A percentile compares a stretch with the other conserved stretches of the same genome.
These are phyloP conservation scores for Hemiprocne comata DNA, from an alignment of 2,113 vertebrate genomes.

Conservation along the genomic window DNA sequence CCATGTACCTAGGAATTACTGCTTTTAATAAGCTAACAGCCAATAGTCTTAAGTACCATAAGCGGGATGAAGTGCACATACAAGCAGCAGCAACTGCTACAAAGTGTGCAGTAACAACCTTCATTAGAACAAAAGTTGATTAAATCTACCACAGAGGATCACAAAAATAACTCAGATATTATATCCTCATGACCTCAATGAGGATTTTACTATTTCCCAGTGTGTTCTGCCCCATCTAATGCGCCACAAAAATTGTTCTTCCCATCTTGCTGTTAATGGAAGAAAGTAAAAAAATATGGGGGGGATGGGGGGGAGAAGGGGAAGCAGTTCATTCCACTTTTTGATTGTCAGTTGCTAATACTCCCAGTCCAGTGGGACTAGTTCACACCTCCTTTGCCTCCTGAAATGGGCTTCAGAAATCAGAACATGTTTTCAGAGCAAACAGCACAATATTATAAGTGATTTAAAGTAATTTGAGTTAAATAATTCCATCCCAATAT, in stretches of 20 bases:
- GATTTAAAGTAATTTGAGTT: not conserved
- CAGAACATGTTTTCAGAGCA: not conserved
- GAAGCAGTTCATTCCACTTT: not conserved
- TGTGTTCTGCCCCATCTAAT: not conserved
- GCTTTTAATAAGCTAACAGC: constrained; percentile 51
- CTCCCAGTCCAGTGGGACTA: not conserved
- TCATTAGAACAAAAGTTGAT: constrained; percentile 50
- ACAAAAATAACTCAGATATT: constrained; percentile 22
- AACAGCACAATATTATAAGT: fast-evolving
- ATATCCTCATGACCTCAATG: not conserved
- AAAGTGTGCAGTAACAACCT: constrained; percentile 30
- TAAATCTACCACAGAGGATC: not conserved
- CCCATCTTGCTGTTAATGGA: not conserved
- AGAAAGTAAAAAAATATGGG: not conserved
- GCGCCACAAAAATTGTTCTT: not conserved
- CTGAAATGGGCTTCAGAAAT: not conserved
- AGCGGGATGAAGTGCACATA: constrained; percentile 33
- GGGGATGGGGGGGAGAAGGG: too few species aligned
- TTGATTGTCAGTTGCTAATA: not conserved
- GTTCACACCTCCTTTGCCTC: not conserved
- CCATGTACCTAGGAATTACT: constrained; percentile 34
- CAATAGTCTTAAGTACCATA: not conserved
- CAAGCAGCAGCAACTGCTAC: constrained; percentile 18
- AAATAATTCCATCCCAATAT: not conserved
- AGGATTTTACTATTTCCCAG: not conserved